Evolutionary conservation across 2,113 vertebrate genomes (phyloP).

Genomic region (Gila orcuttii): DNA sequence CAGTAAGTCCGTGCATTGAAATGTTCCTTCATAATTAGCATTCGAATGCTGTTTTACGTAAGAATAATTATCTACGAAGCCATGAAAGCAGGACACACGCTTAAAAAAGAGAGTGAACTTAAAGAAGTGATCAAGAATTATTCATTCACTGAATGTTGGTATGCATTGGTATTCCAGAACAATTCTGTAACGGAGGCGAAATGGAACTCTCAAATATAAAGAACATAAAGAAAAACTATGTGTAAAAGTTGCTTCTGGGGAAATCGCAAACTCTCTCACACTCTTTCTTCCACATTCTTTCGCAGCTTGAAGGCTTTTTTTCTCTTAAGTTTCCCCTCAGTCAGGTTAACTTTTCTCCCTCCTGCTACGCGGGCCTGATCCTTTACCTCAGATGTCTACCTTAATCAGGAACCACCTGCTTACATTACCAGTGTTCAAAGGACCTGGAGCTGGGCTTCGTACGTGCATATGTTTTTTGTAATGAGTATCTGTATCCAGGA

Average conservation of each 20-base stretch:
- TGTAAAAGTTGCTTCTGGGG: neutral
- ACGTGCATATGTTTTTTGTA: conserved; percentile 21
- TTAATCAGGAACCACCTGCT: conserved; percentile 49
- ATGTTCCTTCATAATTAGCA: neutral
- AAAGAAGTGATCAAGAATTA: no score
- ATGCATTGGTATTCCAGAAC: neutral
- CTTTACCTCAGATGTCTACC: conserved; percentile 25
- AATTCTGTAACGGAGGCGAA: neutral
- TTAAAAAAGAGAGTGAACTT: no score
- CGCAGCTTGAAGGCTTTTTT: neutral
- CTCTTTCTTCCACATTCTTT: neutral
- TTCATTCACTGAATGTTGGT: neutral
- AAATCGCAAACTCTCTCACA: neutral
- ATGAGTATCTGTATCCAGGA: conserved; percentile 18
- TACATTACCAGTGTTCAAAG: conserved; percentile 50
- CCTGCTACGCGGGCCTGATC: conserved; percentile 24
- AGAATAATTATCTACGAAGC: no score
- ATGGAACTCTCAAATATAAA: neutral
- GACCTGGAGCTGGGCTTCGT: conserved; percentile 3
- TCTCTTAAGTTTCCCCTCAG: neutral
- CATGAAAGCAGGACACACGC: no score
- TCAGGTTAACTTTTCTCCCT: neutral
- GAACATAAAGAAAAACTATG: neutral
- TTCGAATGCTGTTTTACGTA: neutral
- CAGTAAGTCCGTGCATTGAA: no score